Conservation (phyloP, 1,140 invertebrate genomes). For the Drosophila virilis region DNA sequence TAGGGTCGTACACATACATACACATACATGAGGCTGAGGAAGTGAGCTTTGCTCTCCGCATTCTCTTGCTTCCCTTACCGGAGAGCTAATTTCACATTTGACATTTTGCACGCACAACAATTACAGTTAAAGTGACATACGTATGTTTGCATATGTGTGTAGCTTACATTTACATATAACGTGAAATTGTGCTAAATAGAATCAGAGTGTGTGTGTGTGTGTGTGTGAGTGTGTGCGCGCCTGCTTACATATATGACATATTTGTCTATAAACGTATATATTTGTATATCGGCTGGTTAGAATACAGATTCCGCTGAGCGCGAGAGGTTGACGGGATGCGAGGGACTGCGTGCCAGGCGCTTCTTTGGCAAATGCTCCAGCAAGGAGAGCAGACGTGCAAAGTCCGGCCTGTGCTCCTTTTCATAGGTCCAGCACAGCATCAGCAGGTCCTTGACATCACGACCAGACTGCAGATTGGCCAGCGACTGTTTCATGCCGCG, state of each 20-base stretch:
- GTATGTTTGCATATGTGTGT: constrained; percentile 4
- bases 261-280: background rate
- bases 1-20: constrained; percentile 26
- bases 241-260: constrained; percentile 8
- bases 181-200: constrained; percentile 50
- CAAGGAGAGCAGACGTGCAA: constrained; percentile 92
- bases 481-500: constrained; percentile 98
- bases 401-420: constrained; percentile 93
- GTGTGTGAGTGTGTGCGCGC: background rate
- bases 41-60: constrained; percentile 32
- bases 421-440: constrained; percentile 98
- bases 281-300: constrained; percentile 81
- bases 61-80: background rate
- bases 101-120: constrained; percentile 40
- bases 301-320: constrained; percentile 96
- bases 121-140: constrained; percentile 19
- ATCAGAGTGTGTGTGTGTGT: constrained; percentile 23
- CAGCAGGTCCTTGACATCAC: constrained; percentile 99
- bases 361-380: constrained; percentile 97
- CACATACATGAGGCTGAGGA: constrained; percentile 12
- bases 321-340: constrained; percentile 97
- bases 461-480: constrained; percentile 96
- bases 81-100: constrained; percentile 38
- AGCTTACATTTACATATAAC: constrained; percentile 33
- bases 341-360: constrained; percentile 97